Evolutionary conservation across 2,888 invertebrate genomes (phyloP), one percentile per base, ranked within the genome.

Genomic region (Caenorhabditis virilis): DNA sequence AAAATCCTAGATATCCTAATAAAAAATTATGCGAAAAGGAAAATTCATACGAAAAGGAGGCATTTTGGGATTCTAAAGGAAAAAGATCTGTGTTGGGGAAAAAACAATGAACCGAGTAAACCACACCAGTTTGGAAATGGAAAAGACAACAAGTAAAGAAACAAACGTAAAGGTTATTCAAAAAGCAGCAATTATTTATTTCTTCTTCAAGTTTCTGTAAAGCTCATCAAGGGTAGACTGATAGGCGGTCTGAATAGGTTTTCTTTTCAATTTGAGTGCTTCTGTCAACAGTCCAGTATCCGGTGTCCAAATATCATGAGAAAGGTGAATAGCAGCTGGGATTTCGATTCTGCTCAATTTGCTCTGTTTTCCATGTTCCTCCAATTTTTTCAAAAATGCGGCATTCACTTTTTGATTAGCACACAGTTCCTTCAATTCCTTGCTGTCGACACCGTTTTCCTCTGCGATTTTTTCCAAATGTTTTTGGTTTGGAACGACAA

Each of bases 281-380:
- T 95, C 95, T 27, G 97, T 97, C 15, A 97, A 94, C 46, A 95
- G 88, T 56, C 94, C 95, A 89, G 90, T 91, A 84, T 95, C 95
- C 0, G 95, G 95, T 1, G 93, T 92, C 95, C 97, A 97, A 64
- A 91, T 90, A 82, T 95, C 95, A 46, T 90, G 88, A 84, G 91
- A 91, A 56, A 97, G 87, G 84, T 91, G 91, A 58, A 95, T 89
- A 1, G 91, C 91, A 20, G 90, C 89, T 1, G 97, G 97, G 65
- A 95, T 89, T 86, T 95, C 95, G 85, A 91, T 92, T 84, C 90
- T 91, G 84, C 91, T 91, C 78, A 95, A 86, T 78, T 92, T 91
- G 80, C 91, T 75, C 49, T 72, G 69, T 33, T 59, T 61, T 1
- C 66, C 63, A 38, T 74, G 76, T 38, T 73, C 72, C 9, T 66